Conservation (phyloP, 2,888 invertebrate species). For the Microchrysa polita region DNA sequence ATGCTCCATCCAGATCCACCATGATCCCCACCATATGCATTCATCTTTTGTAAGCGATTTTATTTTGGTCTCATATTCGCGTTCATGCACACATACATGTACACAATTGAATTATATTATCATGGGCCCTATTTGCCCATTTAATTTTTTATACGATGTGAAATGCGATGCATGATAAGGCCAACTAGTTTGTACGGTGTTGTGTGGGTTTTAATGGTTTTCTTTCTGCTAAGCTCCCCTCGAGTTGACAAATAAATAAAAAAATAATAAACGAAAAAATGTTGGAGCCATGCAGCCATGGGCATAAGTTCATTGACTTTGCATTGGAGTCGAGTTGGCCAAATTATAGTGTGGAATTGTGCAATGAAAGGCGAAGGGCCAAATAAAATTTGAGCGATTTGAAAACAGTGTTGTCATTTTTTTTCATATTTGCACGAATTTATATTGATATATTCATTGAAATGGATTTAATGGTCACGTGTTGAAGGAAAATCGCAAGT, state of each 20-base stretch:
- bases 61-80: background rate
- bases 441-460: too few species aligned
- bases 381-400: too few species aligned
- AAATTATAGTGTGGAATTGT: slow-evolving; percentile 13
- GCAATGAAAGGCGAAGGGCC: slow-evolving; percentile 5
- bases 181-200: background rate
- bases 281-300: background rate
- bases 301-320: slow-evolving; percentile 7
- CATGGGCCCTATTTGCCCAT: too few species aligned
- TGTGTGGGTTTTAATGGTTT: slow-evolving; percentile 6
- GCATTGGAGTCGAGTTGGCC: slow-evolving; percentile 3
- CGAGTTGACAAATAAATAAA: background rate
- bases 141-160: too few species aligned
- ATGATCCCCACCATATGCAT: background rate
- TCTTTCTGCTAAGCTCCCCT: too few species aligned
- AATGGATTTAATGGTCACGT: too few species aligned
- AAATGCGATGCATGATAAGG: slow-evolving; percentile 4
- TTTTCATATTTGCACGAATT: too few species aligned
- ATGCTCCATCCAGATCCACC: background rate
- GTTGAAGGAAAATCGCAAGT: too few species aligned
- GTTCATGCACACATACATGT: background rate
- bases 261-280: too few species aligned
- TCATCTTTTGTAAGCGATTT: background rate
- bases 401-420: too few species aligned
- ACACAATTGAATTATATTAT: background rate